Conservation (phyloP, 2,797 vertebrate genomes). For the Urocyon cinereoargenteus region DNA sequence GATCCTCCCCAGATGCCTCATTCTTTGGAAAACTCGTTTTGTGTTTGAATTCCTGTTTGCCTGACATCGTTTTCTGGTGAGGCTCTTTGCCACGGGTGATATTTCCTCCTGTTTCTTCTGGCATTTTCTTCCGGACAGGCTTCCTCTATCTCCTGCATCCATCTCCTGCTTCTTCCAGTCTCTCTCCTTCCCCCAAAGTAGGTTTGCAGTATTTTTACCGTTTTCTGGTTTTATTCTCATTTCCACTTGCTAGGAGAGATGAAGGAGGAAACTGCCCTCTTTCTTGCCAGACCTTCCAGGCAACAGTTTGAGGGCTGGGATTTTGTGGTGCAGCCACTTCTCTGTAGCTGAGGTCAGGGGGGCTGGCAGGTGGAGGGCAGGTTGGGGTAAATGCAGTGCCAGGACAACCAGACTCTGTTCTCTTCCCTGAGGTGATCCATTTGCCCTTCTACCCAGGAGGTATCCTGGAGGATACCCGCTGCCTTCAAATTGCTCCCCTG, state of each 20-base stretch:
- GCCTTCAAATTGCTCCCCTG: background rate
- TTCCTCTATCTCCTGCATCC: background rate
- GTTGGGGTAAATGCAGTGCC: rapidly evolving
- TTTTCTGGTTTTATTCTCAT: background rate
- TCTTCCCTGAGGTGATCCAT: background rate
- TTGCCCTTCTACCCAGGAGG: background rate
- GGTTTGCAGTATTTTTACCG: no score
- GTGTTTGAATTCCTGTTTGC: background rate
- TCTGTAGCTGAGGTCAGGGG: background rate
- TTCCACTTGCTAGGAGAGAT: background rate
- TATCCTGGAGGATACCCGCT: no score
- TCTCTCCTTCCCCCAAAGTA: background rate
- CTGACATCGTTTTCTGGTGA: background rate
- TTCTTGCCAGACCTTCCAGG: background rate
- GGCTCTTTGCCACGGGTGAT: background rate
- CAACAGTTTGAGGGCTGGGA: background rate
- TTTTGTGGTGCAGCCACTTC: background rate
- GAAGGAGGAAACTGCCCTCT: background rate
- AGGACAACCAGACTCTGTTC: background rate
- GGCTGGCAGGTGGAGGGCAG: background rate
- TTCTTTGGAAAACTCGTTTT: background rate
- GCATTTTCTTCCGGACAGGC: background rate
- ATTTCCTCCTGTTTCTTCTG: background rate
- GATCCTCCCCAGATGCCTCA: background rate
- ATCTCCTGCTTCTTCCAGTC: background rate